Evolutionary conservation across 2,888 invertebrate genomes (phyloP).

Genomic region (Nomada fucata): DNA sequence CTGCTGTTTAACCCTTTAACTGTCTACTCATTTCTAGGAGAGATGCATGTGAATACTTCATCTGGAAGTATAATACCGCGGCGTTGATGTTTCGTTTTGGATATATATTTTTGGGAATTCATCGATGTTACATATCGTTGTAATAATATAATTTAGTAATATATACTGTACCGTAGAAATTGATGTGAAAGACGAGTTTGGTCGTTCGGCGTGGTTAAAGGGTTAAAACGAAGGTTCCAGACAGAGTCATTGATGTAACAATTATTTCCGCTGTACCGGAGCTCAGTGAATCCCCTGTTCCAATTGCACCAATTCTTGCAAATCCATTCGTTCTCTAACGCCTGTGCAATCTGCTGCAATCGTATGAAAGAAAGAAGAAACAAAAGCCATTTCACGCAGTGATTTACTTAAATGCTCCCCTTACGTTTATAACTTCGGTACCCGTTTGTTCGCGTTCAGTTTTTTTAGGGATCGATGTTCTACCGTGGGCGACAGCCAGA

Average conservation of each 20-base stretch:
- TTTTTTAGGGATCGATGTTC: slow-evolving; percentile 30
- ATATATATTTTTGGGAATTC: not conserved
- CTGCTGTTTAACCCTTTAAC: slow-evolving; percentile 24
- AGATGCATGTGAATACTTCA: not conserved
- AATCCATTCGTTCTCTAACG: too few relatives aligned
- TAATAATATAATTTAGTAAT: not conserved
- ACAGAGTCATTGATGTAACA: not conserved
- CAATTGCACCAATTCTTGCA: not conserved
- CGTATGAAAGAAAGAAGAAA: not conserved
- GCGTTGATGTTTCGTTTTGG: not conserved
- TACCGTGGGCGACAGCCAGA: slow-evolving; percentile 54
- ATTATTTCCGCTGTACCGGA: not conserved
- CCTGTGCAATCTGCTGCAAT: not conserved
- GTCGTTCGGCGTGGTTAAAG: not conserved
- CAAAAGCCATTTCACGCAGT: not conserved
- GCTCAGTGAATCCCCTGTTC: not conserved
- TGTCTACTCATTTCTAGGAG: not conserved
- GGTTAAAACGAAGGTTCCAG: not conserved
- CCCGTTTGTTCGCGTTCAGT: not conserved
- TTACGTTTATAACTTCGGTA: not conserved
- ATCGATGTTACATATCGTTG: slow-evolving; percentile 9
- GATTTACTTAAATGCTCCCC: not conserved
- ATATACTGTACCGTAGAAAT: not conserved
- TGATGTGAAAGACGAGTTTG: not conserved
- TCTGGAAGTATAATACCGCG: not conserved